Conservation (phyloP, 2,888 invertebrate genomes). For the Colletes collaris region DNA sequence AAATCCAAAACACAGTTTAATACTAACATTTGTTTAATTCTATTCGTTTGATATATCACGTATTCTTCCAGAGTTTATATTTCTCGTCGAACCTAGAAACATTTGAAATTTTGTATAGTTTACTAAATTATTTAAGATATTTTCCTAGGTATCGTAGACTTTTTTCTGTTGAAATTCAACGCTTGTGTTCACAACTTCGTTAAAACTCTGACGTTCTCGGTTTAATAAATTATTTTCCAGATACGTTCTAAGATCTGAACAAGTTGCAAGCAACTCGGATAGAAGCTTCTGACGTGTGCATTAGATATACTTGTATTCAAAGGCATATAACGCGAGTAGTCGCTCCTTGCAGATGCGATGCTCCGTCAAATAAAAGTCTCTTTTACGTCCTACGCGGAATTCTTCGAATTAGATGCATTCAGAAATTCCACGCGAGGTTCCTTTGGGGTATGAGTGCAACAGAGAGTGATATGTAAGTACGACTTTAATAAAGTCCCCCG, state of each 20-base stretch:
- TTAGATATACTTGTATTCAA: background rate
- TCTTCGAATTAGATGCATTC: constrained; percentile 30
- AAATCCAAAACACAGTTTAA: too few species aligned
- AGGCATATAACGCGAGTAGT: background rate
- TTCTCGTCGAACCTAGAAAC: too few species aligned
- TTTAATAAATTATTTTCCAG: background rate
- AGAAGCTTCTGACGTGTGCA: background rate
- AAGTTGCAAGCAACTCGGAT: background rate
- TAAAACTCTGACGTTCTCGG: too few species aligned
- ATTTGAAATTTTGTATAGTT: too few species aligned
- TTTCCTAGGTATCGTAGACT: too few species aligned
- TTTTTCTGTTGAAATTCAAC: too few species aligned
- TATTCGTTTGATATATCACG: too few species aligned
- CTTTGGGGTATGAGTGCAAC: background rate
- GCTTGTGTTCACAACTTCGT: too few species aligned
- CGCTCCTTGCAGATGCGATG: background rate
- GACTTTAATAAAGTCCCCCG: constrained; percentile 51
- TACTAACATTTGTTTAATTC: too few species aligned
- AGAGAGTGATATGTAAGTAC: constrained; percentile 4
- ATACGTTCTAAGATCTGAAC: background rate
- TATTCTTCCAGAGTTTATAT: too few species aligned
- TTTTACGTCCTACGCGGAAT: constrained; percentile 2
- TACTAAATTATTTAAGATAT: too few species aligned
- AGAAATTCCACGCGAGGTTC: constrained; percentile 24
- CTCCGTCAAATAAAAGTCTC: constrained; percentile 10